Conservation (phyloP, 2,113 vertebrate species). For the Anas platyrhynchos region DNA sequence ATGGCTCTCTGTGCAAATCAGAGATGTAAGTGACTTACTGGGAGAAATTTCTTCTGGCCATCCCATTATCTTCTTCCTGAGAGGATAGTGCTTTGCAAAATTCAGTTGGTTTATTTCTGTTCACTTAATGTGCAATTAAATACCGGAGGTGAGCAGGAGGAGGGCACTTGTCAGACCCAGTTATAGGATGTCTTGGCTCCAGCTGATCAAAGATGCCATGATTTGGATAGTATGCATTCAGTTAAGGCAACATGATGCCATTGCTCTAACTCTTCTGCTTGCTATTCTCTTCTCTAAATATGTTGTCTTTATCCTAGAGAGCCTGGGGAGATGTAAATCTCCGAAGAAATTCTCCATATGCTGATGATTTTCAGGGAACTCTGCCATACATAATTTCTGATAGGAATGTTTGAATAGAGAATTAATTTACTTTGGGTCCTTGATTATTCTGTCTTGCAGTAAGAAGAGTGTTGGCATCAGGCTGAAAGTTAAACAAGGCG, state of each 20-base stretch:
- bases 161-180: neutral
- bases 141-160: neutral
- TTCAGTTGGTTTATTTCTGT: neutral
- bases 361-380: conserved; percentile 65
- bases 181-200: neutral
- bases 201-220: neutral
- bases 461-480: conserved; percentile 28
- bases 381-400: conserved; percentile 64
- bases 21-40: neutral
- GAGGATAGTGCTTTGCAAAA: neutral
- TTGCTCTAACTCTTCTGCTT: neutral
- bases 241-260: neutral
- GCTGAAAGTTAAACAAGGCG: conserved; percentile 11
- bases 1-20: neutral
- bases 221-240: neutral
- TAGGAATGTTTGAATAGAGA: conserved; percentile 50
- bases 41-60: neutral
- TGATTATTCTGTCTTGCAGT: conserved; percentile 35
- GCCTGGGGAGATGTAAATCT: conserved; percentile 55
- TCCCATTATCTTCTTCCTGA: neutral
- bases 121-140: conserved; percentile 14
- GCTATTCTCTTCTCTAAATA: conserved; percentile 16
- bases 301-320: conserved; percentile 41
- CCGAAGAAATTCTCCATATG: conserved; percentile 64
- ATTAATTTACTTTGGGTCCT: conserved; percentile 46